phyloP scores from a whole-genome alignment of 2,888 invertebrate species.

The Charanyca ferruginea region DNA sequence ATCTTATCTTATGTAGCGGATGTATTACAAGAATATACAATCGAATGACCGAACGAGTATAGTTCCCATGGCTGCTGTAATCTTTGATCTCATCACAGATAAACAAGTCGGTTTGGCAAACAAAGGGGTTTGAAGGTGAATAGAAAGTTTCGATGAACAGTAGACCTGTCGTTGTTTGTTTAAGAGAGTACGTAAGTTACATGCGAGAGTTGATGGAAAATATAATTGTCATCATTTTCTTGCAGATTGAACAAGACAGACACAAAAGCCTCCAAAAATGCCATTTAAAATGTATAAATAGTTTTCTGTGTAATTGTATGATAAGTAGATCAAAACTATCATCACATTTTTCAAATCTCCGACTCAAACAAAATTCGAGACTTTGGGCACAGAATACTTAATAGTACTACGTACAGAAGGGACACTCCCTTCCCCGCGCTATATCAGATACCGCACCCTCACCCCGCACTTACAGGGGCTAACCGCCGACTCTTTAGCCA shows the following conservation, averaged over 20 bases:
- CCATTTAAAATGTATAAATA: neutral
- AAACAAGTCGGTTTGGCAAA: slow-evolving; percentile 64
- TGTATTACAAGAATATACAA: slow-evolving; percentile 52
- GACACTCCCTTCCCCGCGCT: too few relatives aligned
- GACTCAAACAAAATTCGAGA: too few relatives aligned
- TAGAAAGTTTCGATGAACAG: slow-evolving; percentile 49
- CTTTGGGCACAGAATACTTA: too few relatives aligned
- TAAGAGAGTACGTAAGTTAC: slow-evolving; percentile 6
- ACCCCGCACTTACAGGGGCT: too few relatives aligned
- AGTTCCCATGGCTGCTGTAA: slow-evolving; percentile 64
- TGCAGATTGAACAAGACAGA: too few relatives aligned
- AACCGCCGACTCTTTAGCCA: too few relatives aligned
- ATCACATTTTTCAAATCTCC: too few relatives aligned
- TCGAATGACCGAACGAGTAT: slow-evolving; percentile 57
- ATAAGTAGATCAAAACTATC: too few relatives aligned
- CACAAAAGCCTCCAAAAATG: neutral
- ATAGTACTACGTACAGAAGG: too few relatives aligned
- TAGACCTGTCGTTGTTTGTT: slow-evolving; percentile 36
- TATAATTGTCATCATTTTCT: too few relatives aligned
- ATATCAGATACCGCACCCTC: too few relatives aligned
- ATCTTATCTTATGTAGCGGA: slow-evolving; percentile 44
- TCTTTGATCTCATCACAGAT: slow-evolving; percentile 69
- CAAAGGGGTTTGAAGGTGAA: slow-evolving; percentile 65
- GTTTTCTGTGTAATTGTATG: neutral
- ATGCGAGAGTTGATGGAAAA: neutral